Base-by-base conservation (phyloP, 2,113 vertebrate genomes). In the Chloropsis hardwickii region DNA sequence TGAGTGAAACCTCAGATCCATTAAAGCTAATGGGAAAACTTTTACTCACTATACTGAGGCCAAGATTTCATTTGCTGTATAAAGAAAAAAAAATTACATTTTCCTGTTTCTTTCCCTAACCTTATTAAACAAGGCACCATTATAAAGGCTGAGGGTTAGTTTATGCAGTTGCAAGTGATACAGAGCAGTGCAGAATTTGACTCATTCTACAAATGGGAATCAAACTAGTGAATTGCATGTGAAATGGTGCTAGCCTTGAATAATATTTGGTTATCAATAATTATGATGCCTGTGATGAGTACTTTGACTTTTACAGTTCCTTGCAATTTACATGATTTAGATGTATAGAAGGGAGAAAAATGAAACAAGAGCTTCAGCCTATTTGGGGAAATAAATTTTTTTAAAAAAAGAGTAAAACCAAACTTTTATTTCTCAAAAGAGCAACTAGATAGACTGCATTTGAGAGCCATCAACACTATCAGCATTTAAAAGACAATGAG, bases 401-500 rank as follows among this genome's bases (percentile, higher is more conserved):
- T 21, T 4, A 17, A 69, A 92, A 94, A 84, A 37, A 40, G 6
- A 69, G 6, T 33, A 57, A 77, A 85, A 72, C 6, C 5, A 73
- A 86, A 56, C 29, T 37, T 79, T 58, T 2, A 23, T 76, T 92
- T 95, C 80, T 84, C 10, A 2, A 94, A 95, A 94, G 40, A 95
- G 54, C 51, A 62, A 9, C 76, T 67, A 66, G 33, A 48, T 53
- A 71, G 44, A 28, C 33, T 85, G 35, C 37, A 83, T 96, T 94
- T 97, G 90, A 93, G 39, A 95, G 10, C 76, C 57, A 95, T 97
- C 92, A 94, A 70, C 13, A 66, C 29, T 93, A 97, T 87, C 83
- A 90, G 42, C 86, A 94, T 96, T 93, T 96, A 88, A 97, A 90
- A 94, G 81, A 69, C 4, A 33, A 70, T 0, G 1, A 91, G 66